Conservation (phyloP, 2,797 vertebrate genomes). For the Sebastiscus albofasciatus region DNA sequence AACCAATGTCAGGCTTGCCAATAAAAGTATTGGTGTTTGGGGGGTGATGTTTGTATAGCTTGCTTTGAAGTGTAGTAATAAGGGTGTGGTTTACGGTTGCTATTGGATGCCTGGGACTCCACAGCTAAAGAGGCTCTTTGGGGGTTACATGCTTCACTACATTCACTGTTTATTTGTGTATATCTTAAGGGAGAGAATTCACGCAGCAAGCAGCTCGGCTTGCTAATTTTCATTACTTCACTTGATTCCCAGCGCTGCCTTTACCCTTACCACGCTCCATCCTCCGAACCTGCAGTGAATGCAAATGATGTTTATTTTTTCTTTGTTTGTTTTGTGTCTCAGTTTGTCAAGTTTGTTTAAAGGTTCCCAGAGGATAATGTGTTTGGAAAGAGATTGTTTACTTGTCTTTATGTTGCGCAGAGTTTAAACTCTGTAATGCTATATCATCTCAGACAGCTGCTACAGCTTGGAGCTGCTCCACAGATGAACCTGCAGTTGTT, state of each 20-base stretch:
- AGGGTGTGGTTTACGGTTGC: conserved; percentile 41
- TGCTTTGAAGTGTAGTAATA: conserved; percentile 42
- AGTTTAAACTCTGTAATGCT: neutral
- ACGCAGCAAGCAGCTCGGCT: conserved; percentile 12
- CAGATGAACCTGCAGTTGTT: conserved; percentile 18
- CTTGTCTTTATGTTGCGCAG: conserved; percentile 6
- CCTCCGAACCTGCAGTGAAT: conserved; percentile 29
- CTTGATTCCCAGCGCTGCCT: conserved; percentile 35
- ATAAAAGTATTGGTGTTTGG: conserved; percentile 5
- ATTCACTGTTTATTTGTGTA: conserved; percentile 45
- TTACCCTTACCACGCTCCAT: conserved; percentile 7
- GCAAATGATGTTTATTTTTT: neutral
- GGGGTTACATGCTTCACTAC: conserved; percentile 22
- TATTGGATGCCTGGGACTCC: conserved; percentile 40
- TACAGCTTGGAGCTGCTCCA: neutral
- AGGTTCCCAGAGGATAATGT: conserved; percentile 16
- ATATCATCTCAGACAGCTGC: neutral
- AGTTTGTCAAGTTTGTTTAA: conserved; percentile 34
- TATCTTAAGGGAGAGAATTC: conserved; percentile 36
- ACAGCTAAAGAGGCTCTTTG: conserved; percentile 25
- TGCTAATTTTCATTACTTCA: conserved; percentile 37
- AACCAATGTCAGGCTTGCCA: conserved; percentile 26
- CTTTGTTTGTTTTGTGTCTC: conserved; percentile 52
- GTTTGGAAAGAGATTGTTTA: conserved; percentile 26
- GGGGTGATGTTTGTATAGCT: conserved; percentile 33